phyloP scores from a whole-genome alignment of 2,113 vertebrate species.

The Perognathus longimembris region DNA sequence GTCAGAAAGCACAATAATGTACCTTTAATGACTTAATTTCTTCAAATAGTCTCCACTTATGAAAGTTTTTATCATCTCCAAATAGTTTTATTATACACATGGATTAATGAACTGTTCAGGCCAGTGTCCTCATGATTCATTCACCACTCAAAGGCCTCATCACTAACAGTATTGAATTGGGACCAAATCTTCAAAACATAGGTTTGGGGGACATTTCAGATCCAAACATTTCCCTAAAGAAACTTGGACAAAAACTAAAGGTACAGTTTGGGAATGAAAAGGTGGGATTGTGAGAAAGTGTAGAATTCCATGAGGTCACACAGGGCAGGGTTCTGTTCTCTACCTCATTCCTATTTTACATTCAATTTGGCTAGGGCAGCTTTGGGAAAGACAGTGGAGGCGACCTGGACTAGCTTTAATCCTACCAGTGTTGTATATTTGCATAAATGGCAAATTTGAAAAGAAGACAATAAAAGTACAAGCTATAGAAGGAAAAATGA shows the following conservation, averaged over 20 bases:
- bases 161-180: too few species aligned
- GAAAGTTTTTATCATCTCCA: neutral
- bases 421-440: neutral
- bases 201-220: neutral
- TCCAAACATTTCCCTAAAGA: neutral
- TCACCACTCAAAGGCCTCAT: neutral
- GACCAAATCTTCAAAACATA: neutral
- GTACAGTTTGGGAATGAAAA: neutral
- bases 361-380: neutral
- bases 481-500: neutral
- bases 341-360: neutral
- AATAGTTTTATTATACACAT: neutral
- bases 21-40: neutral
- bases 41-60: neutral
- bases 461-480: neutral
- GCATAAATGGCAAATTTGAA: neutral
- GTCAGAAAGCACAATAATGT: neutral
- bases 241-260: conserved; percentile 7
- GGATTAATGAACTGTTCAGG: neutral
- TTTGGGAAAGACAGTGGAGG: neutral
- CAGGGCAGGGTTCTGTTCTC: neutral
- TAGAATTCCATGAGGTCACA: neutral
- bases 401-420: neutral
- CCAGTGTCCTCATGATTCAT: neutral
- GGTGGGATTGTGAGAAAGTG: neutral